Evolutionary conservation across 2,797 vertebrate genomes (phyloP).

Genomic region (Mallotus villosus): DNA sequence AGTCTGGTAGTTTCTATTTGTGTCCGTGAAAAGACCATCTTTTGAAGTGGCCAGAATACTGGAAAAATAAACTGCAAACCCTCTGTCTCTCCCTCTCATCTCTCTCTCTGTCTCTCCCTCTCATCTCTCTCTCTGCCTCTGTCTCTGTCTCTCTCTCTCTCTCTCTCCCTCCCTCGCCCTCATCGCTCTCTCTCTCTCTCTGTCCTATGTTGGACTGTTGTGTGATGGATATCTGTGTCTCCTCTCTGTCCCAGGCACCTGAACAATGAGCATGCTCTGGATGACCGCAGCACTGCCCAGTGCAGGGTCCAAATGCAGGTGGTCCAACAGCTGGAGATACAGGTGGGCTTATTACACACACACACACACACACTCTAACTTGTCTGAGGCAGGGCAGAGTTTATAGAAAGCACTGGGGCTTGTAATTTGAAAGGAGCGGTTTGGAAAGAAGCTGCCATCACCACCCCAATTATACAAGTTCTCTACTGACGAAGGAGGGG

Average conservation of each 20-base stretch:
- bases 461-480: conserved; percentile 83
- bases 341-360: conserved; percentile 75
- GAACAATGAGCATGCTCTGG: conserved; percentile 96
- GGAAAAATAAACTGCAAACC: too few relatives aligned
- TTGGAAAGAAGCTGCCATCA: conserved; percentile 79
- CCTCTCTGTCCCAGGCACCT: conserved; percentile 82
- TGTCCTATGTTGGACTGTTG: background rate
- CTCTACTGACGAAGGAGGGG: conserved; percentile 46
- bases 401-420: conserved; percentile 78
- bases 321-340: conserved; percentile 98
- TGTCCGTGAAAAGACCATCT: too few relatives aligned
- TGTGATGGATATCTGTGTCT: background rate
- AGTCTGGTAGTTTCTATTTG: too few relatives aligned
- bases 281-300: conserved; percentile 98
- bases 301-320: conserved; percentile 99
- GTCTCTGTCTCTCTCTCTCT: background rate
- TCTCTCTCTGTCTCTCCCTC: background rate
- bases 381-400: conserved; percentile 63
- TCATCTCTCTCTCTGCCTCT: background rate
- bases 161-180: background rate
- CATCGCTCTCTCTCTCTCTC: background rate
- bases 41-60: too few relatives aligned
- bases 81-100: background rate
- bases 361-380: conserved; percentile 31
- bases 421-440: conserved; percentile 78